Conservation (phyloP, 2,797 vertebrate species). For the Acrossocheilus wenchowensis region DNA sequence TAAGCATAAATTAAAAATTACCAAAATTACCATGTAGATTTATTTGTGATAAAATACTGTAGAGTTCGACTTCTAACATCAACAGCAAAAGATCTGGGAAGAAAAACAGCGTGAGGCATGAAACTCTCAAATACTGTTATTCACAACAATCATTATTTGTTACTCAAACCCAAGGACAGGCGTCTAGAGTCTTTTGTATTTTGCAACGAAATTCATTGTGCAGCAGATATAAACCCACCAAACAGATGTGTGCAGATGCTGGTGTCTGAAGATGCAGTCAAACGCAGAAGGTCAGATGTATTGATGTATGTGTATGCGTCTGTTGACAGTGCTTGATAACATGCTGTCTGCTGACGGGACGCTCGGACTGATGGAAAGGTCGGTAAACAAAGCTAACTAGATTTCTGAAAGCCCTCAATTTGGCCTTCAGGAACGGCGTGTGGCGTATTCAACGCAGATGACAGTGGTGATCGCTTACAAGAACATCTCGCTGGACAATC, state of each 20-base stretch:
- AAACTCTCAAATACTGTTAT: not conserved
- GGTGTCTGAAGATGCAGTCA: not conserved
- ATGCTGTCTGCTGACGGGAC: not conserved
- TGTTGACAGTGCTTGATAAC: constrained; percentile 1
- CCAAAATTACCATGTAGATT: not conserved
- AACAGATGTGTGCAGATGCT: not conserved
- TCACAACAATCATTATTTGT: not conserved
- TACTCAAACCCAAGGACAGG: not conserved
- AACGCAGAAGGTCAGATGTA: not conserved
- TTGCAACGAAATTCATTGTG: not conserved
- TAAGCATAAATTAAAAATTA: not conserved
- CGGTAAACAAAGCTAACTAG: constrained; percentile 14
- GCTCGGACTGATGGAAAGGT: not conserved
- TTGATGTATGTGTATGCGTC: not conserved
- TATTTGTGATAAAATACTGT: not conserved
- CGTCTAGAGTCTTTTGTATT: not conserved
- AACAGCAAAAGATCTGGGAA: not conserved
- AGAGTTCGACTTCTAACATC: not conserved
- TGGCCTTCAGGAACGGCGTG: not conserved
- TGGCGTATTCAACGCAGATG: not conserved
- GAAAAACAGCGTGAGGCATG: not conserved
- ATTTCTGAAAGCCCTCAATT: constrained; percentile 26
- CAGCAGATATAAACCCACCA: not conserved
- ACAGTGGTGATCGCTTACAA: not conserved
- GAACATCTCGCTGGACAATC: not conserved